Base-by-base conservation (phyloP, 2,113 vertebrate genomes). In the Notarius quadriscutis region DNA sequence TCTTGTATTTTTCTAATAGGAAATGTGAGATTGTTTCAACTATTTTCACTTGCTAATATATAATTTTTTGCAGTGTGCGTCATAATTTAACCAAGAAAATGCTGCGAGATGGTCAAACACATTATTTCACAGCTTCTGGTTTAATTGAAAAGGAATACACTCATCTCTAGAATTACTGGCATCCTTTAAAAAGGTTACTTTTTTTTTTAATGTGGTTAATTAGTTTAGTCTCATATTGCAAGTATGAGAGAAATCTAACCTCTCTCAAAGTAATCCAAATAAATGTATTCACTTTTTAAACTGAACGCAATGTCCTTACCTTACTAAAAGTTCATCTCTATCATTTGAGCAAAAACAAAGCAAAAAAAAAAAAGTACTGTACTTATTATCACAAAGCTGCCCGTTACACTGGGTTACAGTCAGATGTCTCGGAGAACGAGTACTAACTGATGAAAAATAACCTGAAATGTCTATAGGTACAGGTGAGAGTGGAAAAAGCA, bases 401-500 rank as follows among this genome's bases (percentile, higher is more conserved):
- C 34, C 34, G 4, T 34, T 71, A 71, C 30, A 69, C 67, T 48
- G 34, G 34, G 17, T 48, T 2, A 10, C 34, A 20, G 34, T 72
- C 71, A 72, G 14, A 75, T 6, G 50, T 55, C 75, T 53, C 14
- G 22, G 11, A 7, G 22, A 14, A 6, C 6, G 20, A 53, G 1
- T 8, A 7, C 25, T 57, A 27, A 27, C 25, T n/a, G 1, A 7
- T 12, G 55, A n/a, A 78, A 79, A 55, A 27, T 55, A 79, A 79
- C 51, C 14, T 0, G 12, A 7, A 53, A 53, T 34, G 9, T 93
- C 17, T 71, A 48, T 85, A 95, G 95, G 95, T 41, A 95, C 95
- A 63, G 95, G 95, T 5, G 95, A 95, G 87, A 95, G 95, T 62
- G 95, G 95, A 27, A 95, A 95, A 88, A 95, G 94, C 91, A 95